Percentiles rank a stretch among this genome's conserved stretches.
Evolutionary conservation across 1,140 invertebrate genomes (phyloP).

Genomic region (Sminthurinus signatus): DNA sequence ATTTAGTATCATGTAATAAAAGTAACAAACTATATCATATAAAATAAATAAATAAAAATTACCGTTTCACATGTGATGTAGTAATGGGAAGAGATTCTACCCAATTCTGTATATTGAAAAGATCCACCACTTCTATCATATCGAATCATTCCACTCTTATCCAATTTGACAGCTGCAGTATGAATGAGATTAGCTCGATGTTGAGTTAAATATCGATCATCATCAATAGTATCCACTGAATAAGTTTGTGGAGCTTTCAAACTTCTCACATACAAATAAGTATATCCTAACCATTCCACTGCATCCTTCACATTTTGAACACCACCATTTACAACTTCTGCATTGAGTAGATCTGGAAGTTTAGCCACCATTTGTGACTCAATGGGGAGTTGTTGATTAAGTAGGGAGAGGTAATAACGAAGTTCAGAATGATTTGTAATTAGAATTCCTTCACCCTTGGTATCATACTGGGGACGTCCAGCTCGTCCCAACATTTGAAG

Average conservation of each 20-base stretch:
- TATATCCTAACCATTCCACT: constrained; percentile 92
- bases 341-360: constrained; percentile 94
- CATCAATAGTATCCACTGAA: constrained; percentile 29
- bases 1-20: too few relatives aligned
- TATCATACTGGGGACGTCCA: constrained; percentile 97
- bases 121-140: constrained; percentile 94
- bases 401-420: constrained; percentile 93
- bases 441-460: constrained; percentile 96
- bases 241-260: constrained; percentile 31
- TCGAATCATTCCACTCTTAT: constrained; percentile 85
- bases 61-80: constrained; percentile 92
- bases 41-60: too few relatives aligned
- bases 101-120: constrained; percentile 89
- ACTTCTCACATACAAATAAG: constrained; percentile 84
- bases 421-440: constrained; percentile 98
- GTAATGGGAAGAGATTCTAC: constrained; percentile 95
- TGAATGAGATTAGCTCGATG: constrained; percentile 93
- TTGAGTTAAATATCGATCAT: constrained; percentile 27
- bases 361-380: constrained; percentile 77
- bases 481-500: constrained; percentile 93
- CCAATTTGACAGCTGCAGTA: constrained; percentile 84
- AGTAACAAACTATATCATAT: too few relatives aligned
- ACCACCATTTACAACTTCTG: constrained; percentile 91
- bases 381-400: constrained; percentile 93
- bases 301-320: constrained; percentile 93